Evolutionary conservation across 2,797 vertebrate species (phyloP), one percentile per base, ranked within the genome.

Genomic region (Synanceia verrucosa): DNA sequence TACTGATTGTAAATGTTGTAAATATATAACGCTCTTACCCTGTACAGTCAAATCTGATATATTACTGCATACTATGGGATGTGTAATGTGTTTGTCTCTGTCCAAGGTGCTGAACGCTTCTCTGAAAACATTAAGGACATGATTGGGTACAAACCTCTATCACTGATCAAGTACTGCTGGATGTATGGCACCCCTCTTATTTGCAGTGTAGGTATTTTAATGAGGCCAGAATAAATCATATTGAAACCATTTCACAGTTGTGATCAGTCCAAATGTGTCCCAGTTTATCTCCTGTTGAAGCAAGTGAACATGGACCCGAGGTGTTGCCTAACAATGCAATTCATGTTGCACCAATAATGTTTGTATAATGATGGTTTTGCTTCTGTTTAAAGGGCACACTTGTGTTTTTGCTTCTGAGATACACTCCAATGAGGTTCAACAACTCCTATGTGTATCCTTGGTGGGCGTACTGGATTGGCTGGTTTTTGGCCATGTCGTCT

Each of bases 61-160:
- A 37, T 3, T 26, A 23, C 33, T 10, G 2, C 29, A 21, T 29
- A 14, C 2, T 57, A 41, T 29, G n/a, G n/a, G n/a, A n/a, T n/a
- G 29, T 36, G 26, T 41, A 1, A 50, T 21, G 16, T n/a, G 14
- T 48, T 58, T 74, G 4, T 58, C 26, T 80, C 41, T 71, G 8
- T 67, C n/a, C 2, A 5, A 93, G 92, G 92, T 69, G 91, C 91
- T 70, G 88, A 90, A 1, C 89, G 90, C 24, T 92, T 94, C 79
- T 81, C 26, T 63, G 72, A 87, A 52, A 92, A 93, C 86, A 92
- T 93, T 26, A 63, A 92, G 36, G 90, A 93, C 76, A 94, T 94
- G 93, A 93, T 92, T 31, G 92, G 92, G 6, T 92, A 93, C 76
- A 88, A 67, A 67, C 92, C 92, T 56, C 43, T 79, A 6, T n/a